A percentile compares a stretch with the other conserved stretches of the same genome.
These are phyloP conservation scores for Dasypus novemcinctus DNA, from an alignment of 2,113 vertebrate genomes.

Conservation along the genomic window DNA sequence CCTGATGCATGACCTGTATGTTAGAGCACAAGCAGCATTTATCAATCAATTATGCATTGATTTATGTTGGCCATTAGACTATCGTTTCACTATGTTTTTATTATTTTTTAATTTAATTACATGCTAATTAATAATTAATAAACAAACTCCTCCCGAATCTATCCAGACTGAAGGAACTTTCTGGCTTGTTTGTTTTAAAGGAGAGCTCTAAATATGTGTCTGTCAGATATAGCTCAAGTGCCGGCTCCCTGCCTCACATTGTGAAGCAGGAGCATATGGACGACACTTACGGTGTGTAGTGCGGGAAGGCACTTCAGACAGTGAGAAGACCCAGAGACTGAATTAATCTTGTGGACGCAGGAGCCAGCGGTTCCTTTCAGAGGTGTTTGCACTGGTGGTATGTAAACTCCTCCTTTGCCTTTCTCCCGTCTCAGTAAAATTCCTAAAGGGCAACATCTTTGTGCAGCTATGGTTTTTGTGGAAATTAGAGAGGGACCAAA, in stretches of 20 bases:
- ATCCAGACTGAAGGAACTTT: background rate
- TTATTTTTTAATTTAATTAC: background rate
- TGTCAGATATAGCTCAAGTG: background rate
- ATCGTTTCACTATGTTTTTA: background rate
- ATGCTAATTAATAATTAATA: constrained; percentile 7
- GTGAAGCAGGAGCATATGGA: background rate
- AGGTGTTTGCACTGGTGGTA: background rate
- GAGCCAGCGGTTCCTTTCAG: background rate
- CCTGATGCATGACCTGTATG: background rate
- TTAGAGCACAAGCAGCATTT: background rate
- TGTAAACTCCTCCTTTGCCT: background rate
- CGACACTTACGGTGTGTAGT: background rate
- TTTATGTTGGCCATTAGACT: background rate
- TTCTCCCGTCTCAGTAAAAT: background rate
- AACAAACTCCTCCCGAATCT: background rate
- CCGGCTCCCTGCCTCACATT: background rate
- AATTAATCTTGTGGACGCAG: background rate
- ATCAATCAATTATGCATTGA: background rate
- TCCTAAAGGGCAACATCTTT: background rate
- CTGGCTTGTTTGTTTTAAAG: background rate
- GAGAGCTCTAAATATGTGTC: background rate
- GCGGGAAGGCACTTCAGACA: background rate
- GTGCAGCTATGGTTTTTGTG: background rate
- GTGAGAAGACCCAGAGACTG: background rate
- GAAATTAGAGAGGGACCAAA: background rate